Percentiles rank a stretch among this genome's conserved stretches.
phyloP scores from a whole-genome alignment of 2,888 invertebrate species.

The Parnassius glacialis region DNA sequence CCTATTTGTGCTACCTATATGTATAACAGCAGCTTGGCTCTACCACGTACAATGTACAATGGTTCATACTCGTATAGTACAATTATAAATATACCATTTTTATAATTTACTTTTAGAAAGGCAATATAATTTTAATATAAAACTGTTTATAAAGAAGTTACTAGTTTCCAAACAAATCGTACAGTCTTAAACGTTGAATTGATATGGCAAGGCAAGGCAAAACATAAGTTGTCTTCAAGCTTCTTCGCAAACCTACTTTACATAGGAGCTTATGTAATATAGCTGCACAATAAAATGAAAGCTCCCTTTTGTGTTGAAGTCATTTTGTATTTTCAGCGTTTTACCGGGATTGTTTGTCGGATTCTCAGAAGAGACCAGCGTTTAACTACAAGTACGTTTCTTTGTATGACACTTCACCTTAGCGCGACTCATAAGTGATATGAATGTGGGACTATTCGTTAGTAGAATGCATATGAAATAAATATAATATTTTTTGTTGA shows the following conservation, averaged over 20 bases:
- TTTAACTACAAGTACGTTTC: conserved; percentile 11
- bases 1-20: too few relatives aligned
- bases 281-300: conserved; percentile 17
- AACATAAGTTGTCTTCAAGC: conserved; percentile 25
- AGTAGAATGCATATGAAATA: too few relatives aligned
- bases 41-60: too few relatives aligned
- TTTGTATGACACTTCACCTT: conserved; percentile 2
- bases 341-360: conserved; percentile 4
- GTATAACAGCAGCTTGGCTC: too few relatives aligned
- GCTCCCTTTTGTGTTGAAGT: conserved; percentile 18
- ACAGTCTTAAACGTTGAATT: conserved; percentile 13
- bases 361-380: conserved; percentile 9
- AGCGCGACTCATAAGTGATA: not conserved
- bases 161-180: conserved; percentile 5
- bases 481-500: too few relatives aligned
- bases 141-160: too few relatives aligned
- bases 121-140: too few relatives aligned
- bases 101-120: too few relatives aligned
- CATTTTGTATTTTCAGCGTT: conserved; percentile 20
- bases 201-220: conserved; percentile 17
- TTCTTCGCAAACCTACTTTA: conserved; percentile 16
- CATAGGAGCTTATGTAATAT: conserved; percentile 16
- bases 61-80: too few relatives aligned
- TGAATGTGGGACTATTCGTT: too few relatives aligned
- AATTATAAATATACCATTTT: too few relatives aligned